Conservation (phyloP, 2,113 vertebrate genomes). For the Ammodramus savannarum region DNA sequence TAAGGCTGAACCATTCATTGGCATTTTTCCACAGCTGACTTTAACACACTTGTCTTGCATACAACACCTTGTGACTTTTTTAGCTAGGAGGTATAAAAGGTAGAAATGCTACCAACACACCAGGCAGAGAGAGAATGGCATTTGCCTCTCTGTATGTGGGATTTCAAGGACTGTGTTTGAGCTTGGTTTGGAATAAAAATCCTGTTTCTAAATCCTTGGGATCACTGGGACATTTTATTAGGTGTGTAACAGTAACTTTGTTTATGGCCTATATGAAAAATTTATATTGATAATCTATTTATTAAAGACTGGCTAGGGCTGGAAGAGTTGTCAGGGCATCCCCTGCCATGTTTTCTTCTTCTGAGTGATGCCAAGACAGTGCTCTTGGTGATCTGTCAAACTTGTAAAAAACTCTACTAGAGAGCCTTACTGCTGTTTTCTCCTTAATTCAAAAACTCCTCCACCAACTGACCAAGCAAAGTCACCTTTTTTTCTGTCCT, state of each 20-base stretch:
- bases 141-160: fast-evolving
- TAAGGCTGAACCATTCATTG: background rate
- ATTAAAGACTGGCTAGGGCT: background rate
- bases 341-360: background rate
- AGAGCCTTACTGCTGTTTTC: background rate
- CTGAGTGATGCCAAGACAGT: background rate
- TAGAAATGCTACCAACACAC: background rate
- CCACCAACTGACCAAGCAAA: background rate
- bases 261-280: background rate
- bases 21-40: background rate
- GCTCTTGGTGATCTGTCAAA: background rate
- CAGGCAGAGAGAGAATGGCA: background rate
- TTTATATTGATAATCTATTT: background rate
- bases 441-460: background rate
- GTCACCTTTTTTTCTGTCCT: background rate
- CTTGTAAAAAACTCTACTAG: background rate
- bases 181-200: background rate
- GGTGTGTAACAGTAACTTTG: background rate
- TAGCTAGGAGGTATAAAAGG: background rate
- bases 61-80: background rate
- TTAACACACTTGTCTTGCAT: background rate
- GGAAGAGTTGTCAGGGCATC: background rate
- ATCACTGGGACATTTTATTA: background rate
- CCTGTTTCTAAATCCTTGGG: background rate
- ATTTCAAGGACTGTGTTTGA: background rate